Base-by-base conservation (phyloP, 2,113 vertebrate species). In the Pteruthius melanotis region DNA sequence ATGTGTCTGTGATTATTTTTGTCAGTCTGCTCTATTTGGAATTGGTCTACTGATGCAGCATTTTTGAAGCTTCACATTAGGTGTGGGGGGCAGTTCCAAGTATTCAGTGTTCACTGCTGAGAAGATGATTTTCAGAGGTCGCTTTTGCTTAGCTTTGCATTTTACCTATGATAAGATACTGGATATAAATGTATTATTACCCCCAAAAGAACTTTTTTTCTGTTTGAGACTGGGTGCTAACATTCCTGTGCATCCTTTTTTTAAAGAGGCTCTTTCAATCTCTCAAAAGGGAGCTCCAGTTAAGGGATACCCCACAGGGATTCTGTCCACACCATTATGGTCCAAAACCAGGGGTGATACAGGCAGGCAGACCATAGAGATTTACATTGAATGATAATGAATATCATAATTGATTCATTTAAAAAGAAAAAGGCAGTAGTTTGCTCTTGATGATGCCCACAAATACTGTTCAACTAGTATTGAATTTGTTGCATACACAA, bases 1-100 rank as follows among this genome's bases (percentile, higher is more conserved):
- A 65, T 86, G 86, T 90, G 90, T 85, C 92, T 94, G 83, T 1
- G 7, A 76, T 93, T 95, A 72, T 94, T 89, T 94, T 90, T 86
- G 76, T 72, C 79, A 50, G 44, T 64, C 85, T 92, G 64, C 69
- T 86, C 64, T 66, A 1, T 74, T 89, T 94, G 75, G 60, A 74
- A 59, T 66, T 92, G 76, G 30, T 56, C 59, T 83, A 26, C 83
- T 89, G 93, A 83, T 76, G 83, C 72, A 75, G 91, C 72, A 6
- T 42, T 92, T 95, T 59, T 79, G 71, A 88, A 69, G 49, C 87
- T 80, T 86, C 64, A 83, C 20, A 31, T 83, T 0, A 5, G 28
- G 21, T n/a, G 10, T 27, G 28, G 26, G 76, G 11, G 66, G 15
- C 35, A 66, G 70, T 44, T 86, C 45, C 45, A 86, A 63, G 31